Percentiles rank a stretch among this genome's conserved stretches.
These are phyloP conservation scores for Pluvialis apricaria DNA, from an alignment of 2,113 vertebrate species.

Conservation along the genomic window DNA sequence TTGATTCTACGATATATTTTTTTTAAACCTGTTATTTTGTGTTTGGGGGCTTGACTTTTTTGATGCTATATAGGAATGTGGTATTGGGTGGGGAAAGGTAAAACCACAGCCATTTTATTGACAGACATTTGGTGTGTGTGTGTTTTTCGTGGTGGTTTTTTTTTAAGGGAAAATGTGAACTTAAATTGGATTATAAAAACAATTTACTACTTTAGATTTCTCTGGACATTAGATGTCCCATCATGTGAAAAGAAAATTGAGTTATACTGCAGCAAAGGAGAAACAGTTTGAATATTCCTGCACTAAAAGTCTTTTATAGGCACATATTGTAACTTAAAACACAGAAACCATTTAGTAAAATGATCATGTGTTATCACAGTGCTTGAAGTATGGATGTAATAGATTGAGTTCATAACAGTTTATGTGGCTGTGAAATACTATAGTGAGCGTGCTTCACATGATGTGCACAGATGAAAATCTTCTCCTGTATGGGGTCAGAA, in stretches of 20 bases:
- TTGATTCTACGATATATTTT: not conserved
- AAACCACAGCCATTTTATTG: not conserved
- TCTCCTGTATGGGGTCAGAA: not conserved
- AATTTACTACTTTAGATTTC: not conserved
- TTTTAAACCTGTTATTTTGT: conserved; percentile 62
- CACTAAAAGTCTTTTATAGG: not conserved
- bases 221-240: not conserved
- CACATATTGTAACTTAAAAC: not conserved
- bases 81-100: conserved; percentile 26
- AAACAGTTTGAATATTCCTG: not conserved
- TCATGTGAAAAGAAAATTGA: not conserved
- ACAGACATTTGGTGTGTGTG: not conserved
- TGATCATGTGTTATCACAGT: not conserved
- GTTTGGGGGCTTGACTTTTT: conserved; percentile 1
- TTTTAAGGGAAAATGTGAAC: not conserved
- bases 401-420: not conserved
- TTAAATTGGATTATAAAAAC: not conserved
- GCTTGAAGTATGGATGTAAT: not conserved
- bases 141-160: not conserved
- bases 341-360: not conserved
- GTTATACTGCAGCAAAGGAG: not conserved
- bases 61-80: conserved; percentile 3
- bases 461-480: not conserved
- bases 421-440: not conserved
- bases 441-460: too few species aligned